Percentiles rank a stretch among this genome's conserved stretches.
Evolutionary conservation across 1,140 invertebrate species (phyloP).

Genomic region (Euura lappo): DNA sequence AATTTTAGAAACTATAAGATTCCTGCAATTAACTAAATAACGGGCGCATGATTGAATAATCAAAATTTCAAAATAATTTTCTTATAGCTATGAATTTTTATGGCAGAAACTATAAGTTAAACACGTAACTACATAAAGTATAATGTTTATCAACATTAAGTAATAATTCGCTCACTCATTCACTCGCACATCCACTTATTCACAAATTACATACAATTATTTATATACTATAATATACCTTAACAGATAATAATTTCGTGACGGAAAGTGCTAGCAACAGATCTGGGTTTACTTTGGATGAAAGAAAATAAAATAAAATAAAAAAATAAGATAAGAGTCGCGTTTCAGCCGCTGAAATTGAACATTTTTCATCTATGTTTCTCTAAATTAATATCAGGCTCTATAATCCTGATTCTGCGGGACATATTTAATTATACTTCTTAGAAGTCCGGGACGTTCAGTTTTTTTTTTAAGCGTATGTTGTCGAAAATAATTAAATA

Average conservation of each 20-base stretch:
- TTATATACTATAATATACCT: constrained; percentile 36
- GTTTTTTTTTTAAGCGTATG: no score
- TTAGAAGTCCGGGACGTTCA: not conserved
- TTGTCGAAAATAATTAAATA: no score
- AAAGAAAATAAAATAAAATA: constrained; percentile 7
- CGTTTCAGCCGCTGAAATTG: not conserved
- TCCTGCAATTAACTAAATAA: not conserved
- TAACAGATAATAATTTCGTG: constrained; percentile 42
- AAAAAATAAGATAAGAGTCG: constrained; percentile 15
- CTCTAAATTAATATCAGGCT: constrained; percentile 21
- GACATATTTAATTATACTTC: constrained; percentile 23
- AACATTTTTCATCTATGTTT: not conserved
- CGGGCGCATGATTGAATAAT: not conserved
- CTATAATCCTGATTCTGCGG: constrained; percentile 12
- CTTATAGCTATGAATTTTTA: constrained; percentile 40
- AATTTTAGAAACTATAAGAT: constrained; percentile 13
- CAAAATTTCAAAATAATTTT: constrained; percentile 27
- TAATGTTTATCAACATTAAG: constrained; percentile 41
- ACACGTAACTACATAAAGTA: constrained; percentile 33
- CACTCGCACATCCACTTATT: constrained; percentile 36
- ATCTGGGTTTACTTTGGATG: constrained; percentile 19
- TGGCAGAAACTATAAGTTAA: constrained; percentile 45
- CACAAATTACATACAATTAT: constrained; percentile 34
- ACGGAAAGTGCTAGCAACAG: constrained; percentile 36
- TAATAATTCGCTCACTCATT: constrained; percentile 43